phyloP scores from a whole-genome alignment of 2,797 vertebrate genomes.

The Pseudomugil tenellus region DNA sequence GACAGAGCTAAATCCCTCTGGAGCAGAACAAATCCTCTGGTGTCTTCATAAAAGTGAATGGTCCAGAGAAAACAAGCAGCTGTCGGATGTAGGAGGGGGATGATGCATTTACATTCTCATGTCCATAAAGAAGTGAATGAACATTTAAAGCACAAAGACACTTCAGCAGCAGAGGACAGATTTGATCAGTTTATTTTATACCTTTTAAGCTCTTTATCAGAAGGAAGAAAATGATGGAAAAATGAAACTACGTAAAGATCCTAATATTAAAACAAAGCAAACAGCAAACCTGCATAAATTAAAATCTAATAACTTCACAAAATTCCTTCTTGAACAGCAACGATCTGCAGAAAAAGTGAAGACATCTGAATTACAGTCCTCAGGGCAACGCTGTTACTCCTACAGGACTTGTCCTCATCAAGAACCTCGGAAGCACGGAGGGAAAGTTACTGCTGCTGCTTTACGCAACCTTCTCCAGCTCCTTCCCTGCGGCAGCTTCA shows the following conservation, averaged over 20 bases:
- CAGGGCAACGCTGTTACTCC: not conserved
- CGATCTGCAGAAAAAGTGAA: not conserved
- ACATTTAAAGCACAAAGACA: constrained; percentile 37
- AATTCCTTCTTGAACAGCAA: not conserved
- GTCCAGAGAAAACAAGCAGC: constrained; percentile 41
- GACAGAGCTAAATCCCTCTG: constrained; percentile 72
- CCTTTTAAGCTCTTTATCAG: not conserved
- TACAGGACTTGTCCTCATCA: not conserved
- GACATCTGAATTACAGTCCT: not conserved
- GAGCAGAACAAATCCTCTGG: constrained; percentile 72
- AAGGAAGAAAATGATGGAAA: not conserved
- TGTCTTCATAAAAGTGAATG: constrained; percentile 56
- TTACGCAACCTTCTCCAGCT: not conserved
- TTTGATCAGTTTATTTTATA: not conserved
- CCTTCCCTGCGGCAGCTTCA: not conserved
- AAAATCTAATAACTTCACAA: not conserved
- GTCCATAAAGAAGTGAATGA: constrained; percentile 17
- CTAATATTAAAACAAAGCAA: not conserved
- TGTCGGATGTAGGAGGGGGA: constrained; percentile 24
- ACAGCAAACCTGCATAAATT: not conserved
- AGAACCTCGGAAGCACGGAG: not conserved
- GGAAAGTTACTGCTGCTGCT: not conserved
- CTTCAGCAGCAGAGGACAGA: constrained; percentile 9
- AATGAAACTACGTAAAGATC: not conserved
- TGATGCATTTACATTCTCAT: constrained; percentile 34